These are phyloP conservation scores for Iphiclides podalirius DNA, from an alignment of 2,888 invertebrate genomes.

Conservation along the genomic window DNA sequence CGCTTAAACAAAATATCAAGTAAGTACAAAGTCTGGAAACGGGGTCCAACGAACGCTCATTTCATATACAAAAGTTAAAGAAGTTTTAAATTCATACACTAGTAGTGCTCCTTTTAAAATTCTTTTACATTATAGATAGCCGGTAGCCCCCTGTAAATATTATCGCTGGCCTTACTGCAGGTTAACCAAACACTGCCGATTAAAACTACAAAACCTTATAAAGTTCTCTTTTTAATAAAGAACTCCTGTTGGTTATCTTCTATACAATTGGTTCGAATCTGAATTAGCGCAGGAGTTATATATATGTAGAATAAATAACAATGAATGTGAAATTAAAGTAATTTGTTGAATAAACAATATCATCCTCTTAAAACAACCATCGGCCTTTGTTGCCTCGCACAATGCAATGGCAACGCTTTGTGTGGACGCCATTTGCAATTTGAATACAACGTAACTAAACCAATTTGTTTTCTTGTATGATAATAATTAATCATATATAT, in stretches of 20 bases:
- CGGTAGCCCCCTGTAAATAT: background rate
- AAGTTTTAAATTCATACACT: too few species aligned
- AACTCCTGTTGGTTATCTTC: background rate
- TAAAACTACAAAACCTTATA: too few species aligned
- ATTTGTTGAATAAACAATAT: conserved; percentile 4
- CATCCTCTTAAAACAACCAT: conserved; percentile 9
- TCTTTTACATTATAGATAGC: background rate
- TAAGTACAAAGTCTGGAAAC: too few species aligned
- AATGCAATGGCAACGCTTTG: conserved; percentile 10
- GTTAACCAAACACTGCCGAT: too few species aligned
- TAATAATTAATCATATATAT: background rate
- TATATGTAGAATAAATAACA: background rate
- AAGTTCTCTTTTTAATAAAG: too few species aligned
- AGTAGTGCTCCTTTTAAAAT: too few species aligned
- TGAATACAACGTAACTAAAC: background rate
- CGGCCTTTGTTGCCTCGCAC: conserved; percentile 7
- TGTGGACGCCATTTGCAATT: conserved; percentile 8
- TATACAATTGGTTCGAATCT: background rate
- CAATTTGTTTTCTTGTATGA: background rate
- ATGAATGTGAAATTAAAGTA: background rate
- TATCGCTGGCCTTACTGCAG: background rate
- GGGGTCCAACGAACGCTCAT: too few species aligned
- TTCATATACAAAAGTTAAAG: too few species aligned
- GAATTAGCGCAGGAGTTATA: background rate
- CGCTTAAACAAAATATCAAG: too few species aligned